Evolutionary conservation across 2,888 invertebrate genomes (phyloP).

Genomic region (Operophtera brumata): DNA sequence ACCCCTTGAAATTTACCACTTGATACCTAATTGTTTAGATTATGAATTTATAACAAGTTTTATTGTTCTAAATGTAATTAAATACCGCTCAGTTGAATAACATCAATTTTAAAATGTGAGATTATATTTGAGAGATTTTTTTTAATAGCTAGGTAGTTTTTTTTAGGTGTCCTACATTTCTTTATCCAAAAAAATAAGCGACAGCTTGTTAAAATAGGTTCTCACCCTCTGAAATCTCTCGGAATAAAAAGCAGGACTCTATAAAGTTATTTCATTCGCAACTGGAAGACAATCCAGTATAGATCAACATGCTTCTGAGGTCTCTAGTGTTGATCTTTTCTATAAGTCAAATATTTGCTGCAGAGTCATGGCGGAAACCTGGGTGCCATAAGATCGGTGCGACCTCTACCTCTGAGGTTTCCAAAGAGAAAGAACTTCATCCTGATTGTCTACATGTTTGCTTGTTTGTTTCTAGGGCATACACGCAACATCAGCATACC

Average conservation of each 20-base stretch:
- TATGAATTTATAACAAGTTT: no score
- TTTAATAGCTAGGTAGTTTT: no score
- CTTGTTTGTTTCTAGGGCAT: constrained; percentile 79
- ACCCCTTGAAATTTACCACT: no score
- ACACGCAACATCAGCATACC: constrained; percentile 90
- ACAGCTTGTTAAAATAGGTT: constrained; percentile 23
- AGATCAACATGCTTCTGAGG: constrained; percentile 54
- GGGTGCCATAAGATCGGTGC: constrained; percentile 90
- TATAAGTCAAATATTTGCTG: constrained; percentile 64
- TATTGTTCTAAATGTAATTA: no score
- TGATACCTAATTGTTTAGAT: no score
- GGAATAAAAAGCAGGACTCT: constrained; percentile 37
- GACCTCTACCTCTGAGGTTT: constrained; percentile 38
- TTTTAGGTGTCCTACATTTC: no score
- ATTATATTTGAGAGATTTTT: no score
- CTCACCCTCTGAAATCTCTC: constrained; percentile 28
- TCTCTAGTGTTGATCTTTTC: constrained; percentile 54
- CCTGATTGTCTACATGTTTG: no score
- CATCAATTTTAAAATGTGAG: no score
- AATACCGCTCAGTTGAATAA: no score
- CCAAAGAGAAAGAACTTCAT: no score
- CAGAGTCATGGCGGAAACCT: constrained; percentile 84
- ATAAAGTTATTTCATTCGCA: constrained; percentile 38
- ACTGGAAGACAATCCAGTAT: constrained; percentile 14
- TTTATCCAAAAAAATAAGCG: no score